These are phyloP conservation scores for Garrulus glandarius DNA, from an alignment of 2,797 vertebrate genomes.

Conservation along the genomic window DNA sequence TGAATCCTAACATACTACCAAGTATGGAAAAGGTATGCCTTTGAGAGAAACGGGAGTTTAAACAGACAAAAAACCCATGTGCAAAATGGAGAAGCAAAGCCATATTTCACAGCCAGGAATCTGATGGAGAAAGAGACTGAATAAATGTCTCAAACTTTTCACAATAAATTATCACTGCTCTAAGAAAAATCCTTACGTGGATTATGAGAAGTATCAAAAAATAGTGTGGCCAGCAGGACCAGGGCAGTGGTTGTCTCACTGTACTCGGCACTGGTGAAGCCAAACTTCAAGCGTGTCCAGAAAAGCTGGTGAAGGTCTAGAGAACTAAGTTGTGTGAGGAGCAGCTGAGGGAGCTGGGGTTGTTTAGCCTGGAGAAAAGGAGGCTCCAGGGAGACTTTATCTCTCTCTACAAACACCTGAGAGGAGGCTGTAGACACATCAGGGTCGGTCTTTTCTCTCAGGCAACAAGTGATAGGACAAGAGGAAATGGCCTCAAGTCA, in stretches of 20 bases:
- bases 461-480: not conserved
- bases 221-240: not conserved
- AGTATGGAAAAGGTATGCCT: not conserved
- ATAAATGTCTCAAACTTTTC: not conserved
- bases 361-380: not conserved
- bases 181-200: not conserved
- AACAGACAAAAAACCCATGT: not conserved
- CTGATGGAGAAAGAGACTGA: not conserved
- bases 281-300: not conserved
- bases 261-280: not conserved
- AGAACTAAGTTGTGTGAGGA: not conserved
- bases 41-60: not conserved
- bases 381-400: not conserved
- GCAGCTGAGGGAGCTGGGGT: not conserved
- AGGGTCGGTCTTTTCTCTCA: not conserved
- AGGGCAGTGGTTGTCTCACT: not conserved
- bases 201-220: not conserved
- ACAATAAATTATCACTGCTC: not conserved
- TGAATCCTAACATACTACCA: accelerated
- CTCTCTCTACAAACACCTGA: not conserved
- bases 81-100: not conserved
- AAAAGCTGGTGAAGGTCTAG: not conserved
- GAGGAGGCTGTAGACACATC: not conserved
- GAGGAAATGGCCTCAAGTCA: not conserved
- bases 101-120: not conserved